A percentile compares a stretch with the other conserved stretches of the same genome.
phyloP scores from a whole-genome alignment of 2,888 invertebrate species.

The Crematogaster levior region DNA sequence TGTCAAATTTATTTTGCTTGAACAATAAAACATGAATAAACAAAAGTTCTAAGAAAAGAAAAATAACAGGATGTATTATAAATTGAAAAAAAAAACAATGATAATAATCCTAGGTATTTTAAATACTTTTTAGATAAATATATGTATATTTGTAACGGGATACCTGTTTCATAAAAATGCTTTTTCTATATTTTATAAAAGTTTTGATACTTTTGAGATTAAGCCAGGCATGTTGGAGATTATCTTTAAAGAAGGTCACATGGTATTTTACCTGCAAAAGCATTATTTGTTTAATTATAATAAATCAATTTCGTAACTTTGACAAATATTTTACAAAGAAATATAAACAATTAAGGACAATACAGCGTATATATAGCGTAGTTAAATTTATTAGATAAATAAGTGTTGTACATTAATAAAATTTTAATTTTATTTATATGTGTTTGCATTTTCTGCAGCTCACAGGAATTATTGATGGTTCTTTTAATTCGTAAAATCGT shows the following conservation, averaged over 20 bases:
- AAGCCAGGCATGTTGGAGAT: constrained; percentile 86
- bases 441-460: neutral
- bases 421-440: neutral
- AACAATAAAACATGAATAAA: constrained; percentile 3
- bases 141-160: neutral
- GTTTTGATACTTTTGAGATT: constrained; percentile 84
- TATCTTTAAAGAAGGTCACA: constrained; percentile 87
- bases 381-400: neutral
- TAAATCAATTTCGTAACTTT: neutral
- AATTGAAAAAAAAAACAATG: neutral
- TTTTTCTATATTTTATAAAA: constrained; percentile 33
- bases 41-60: neutral
- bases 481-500: constrained; percentile 60
- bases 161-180: constrained; percentile 55
- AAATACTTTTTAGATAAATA: neutral
- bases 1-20: constrained; percentile 51
- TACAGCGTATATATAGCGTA: neutral
- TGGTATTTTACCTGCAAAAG: constrained; percentile 87
- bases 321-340: neutral
- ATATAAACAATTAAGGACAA: neutral
- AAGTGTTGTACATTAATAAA: neutral
- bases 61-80: neutral
- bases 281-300: neutral
- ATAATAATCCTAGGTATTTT: neutral
- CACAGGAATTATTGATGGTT: constrained; percentile 61